phyloP scores from a whole-genome alignment of 1,140 invertebrate genomes.

The Neodiprion pinetum region DNA sequence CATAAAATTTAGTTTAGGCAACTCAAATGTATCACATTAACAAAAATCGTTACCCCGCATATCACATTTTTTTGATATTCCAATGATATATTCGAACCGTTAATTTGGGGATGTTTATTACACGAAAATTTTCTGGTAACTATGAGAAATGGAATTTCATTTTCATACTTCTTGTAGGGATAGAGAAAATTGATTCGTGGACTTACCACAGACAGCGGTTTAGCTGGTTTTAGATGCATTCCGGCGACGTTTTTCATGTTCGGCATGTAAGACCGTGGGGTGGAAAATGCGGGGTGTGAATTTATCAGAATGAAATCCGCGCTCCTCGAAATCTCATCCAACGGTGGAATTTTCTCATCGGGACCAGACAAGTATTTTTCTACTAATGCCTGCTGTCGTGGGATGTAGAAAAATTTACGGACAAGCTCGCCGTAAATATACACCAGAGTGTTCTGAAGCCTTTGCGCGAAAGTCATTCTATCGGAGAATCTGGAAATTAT shows the following conservation, averaged over 20 bases:
- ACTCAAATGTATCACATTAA: too few relatives aligned
- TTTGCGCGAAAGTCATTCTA: conserved; percentile 19
- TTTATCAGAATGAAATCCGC: conserved; percentile 31
- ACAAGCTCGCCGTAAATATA: background rate
- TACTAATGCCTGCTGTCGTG: background rate
- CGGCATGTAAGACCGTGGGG: conserved; percentile 28
- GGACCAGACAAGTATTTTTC: conserved; percentile 2
- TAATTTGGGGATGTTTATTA: too few relatives aligned
- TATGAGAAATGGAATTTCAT: too few relatives aligned
- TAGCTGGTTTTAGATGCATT: conserved; percentile 38
- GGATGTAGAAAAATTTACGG: conserved; percentile 10
- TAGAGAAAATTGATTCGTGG: too few relatives aligned
- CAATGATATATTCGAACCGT: too few relatives aligned
- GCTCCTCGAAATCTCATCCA: conserved; percentile 27
- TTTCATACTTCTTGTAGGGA: too few relatives aligned
- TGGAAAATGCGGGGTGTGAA: conserved; percentile 29
- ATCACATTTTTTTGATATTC: too few relatives aligned
- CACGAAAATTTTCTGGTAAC: too few relatives aligned
- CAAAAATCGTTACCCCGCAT: too few relatives aligned
- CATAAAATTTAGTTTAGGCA: too few relatives aligned
- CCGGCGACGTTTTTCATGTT: conserved; percentile 48
- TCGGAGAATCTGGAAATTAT: background rate
- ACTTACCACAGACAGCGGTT: conserved; percentile 43
- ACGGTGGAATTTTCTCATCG: conserved; percentile 11
- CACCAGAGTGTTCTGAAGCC: conserved; percentile 1